These are phyloP conservation scores for Aegotheles bennettii DNA, from an alignment of 2,113 vertebrate species.

Conservation along the genomic window DNA sequence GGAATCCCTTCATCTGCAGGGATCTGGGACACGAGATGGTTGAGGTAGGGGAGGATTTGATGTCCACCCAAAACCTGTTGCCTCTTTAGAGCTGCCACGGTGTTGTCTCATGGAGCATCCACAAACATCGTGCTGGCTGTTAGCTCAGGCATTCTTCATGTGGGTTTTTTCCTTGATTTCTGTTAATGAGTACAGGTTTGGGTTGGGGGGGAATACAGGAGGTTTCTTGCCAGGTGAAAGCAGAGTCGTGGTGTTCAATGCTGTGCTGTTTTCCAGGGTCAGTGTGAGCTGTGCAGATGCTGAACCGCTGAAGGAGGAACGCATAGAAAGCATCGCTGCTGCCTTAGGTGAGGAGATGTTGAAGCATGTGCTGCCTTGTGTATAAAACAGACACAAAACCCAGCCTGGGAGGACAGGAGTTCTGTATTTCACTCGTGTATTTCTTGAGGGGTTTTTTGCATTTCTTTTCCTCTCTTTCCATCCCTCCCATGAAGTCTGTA, in stretches of 20 bases:
- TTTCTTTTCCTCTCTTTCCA: background rate
- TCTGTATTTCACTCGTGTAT: background rate
- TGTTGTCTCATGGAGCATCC: background rate
- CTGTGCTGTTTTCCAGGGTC: slow-evolving; percentile 33
- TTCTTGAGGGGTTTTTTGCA: background rate
- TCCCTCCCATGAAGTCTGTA: background rate
- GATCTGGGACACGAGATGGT: too few species aligned
- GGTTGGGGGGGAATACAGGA: accelerated
- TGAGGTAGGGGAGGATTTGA: background rate
- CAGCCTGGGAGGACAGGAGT: too few species aligned
- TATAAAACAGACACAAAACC: accelerated
- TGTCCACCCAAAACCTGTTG: accelerated
- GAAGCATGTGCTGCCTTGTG: too few species aligned
- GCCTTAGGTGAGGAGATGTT: slow-evolving; percentile 48
- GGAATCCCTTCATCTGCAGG: background rate
- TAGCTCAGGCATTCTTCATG: background rate
- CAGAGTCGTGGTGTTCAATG: accelerated
- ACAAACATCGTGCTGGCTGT: accelerated
- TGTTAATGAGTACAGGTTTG: background rate
- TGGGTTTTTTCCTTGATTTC: background rate
- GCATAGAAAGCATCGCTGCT: slow-evolving; percentile 58
- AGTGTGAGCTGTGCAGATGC: background rate
- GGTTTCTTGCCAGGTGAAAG: background rate
- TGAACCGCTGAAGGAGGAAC: background rate
- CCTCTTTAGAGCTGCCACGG: background rate